Base-by-base conservation (phyloP, 1,140 invertebrate genomes). In the Calosoma granatense region DNA sequence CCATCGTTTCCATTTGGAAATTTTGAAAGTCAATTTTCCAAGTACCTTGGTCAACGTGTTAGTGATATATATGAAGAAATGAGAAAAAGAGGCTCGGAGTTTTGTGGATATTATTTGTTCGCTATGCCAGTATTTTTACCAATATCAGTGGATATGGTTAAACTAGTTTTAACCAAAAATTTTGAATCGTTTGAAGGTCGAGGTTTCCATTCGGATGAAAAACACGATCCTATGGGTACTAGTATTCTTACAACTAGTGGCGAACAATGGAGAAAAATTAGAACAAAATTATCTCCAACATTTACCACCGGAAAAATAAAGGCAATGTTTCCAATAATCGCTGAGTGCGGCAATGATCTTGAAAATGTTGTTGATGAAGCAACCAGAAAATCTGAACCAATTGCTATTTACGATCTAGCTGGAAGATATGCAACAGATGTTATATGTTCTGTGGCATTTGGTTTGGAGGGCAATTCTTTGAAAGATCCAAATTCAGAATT, bases 271-370 rank as follows among this genome's bases (percentile, higher is more conserved):
- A 75, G 73, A 41, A 65, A 69, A 22, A 67, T 79, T 6, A 66
- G 81, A 4, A 69, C 70, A 4, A 74, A 74, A 41, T 66, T 82
- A 39, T 73, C 76, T 0, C 74, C 77, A 20, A 67, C 77, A 11
- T 81, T 82, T 53, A 77, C 78, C 1, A 73, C 73, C 4, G 72
- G 72, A 1, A 79, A 76, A 53, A 63, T 82, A 17, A 79, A 76
- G 43, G 64, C 67, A 11, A 79, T 81, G 76, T 79, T 79, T 64
- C 72, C 76, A 20, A 61, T 79, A 15, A 63, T 79, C 61, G 64
- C 56, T 22, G 73, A 79, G 20, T 73, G 72, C 36, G 58, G 65
- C 19, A 61, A 68, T 11, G 63, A 71, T 53, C 61, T 74, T 19
- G 55, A 67, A n/a, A n/a, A n/a, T n/a, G n/a, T n/a, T n/a, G n/a